These are phyloP conservation scores for Hippocampus abdominalis DNA, from an alignment of 2,113 vertebrate species.

Conservation along the genomic window DNA sequence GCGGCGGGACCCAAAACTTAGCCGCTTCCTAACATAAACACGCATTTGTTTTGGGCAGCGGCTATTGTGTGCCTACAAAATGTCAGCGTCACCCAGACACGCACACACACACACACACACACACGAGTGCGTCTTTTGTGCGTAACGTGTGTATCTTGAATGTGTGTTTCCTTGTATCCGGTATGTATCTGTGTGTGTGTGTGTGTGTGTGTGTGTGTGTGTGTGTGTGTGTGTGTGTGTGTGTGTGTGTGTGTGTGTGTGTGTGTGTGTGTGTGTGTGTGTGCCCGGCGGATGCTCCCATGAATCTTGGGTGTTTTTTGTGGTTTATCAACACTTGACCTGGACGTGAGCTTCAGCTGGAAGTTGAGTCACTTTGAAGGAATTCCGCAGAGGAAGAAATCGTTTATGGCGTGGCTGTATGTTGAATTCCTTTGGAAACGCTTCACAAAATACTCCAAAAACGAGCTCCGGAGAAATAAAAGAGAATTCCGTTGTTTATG, in stretches of 20 bases:
- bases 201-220: no score
- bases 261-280: slow-evolving; percentile 14
- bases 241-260: no score
- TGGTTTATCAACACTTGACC: background rate
- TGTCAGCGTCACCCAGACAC: slow-evolving; percentile 39
- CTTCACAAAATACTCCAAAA: background rate
- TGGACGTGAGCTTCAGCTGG: slow-evolving; percentile 13
- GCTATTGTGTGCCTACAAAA: background rate
- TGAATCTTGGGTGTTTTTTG: background rate
- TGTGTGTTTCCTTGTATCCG: no score
- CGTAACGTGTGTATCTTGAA: no score
- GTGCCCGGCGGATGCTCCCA: background rate
- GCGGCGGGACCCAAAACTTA: slow-evolving; percentile 64
- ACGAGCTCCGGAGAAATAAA: background rate
- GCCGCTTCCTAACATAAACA: slow-evolving; percentile 66
- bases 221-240: no score
- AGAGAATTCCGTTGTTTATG: background rate
- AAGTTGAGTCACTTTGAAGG: slow-evolving; percentile 42
- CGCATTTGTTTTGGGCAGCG: slow-evolving; percentile 56
- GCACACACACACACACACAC: no score
- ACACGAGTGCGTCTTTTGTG: no score
- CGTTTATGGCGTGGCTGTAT: slow-evolving; percentile 31
- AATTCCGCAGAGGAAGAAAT: slow-evolving; percentile 41
- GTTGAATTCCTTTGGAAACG: slow-evolving; percentile 6
- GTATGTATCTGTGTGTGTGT: no score